phyloP scores from a whole-genome alignment of 2,797 vertebrate species.

The Cossypha polioptera region DNA sequence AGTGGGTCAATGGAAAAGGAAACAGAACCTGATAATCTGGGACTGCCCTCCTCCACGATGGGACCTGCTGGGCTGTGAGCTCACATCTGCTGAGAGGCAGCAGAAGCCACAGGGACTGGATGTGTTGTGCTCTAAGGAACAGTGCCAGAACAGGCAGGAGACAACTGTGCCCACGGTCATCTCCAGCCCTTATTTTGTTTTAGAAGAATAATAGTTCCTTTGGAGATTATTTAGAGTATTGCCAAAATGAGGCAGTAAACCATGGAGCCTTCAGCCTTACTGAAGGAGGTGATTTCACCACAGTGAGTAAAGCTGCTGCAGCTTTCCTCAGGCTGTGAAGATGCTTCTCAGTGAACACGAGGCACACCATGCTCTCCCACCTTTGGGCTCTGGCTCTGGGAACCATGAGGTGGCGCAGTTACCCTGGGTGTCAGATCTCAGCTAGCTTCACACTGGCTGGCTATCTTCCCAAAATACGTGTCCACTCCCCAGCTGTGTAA shows the following conservation, averaged over 20 bases:
- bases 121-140: not conserved
- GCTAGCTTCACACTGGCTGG: not conserved
- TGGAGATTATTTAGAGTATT: not conserved
- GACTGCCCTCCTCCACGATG: not conserved
- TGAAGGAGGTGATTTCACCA: not conserved
- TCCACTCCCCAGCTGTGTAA: not conserved
- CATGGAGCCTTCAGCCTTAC: not conserved
- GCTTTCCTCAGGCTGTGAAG: not conserved
- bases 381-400: not conserved
- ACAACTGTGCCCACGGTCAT: too few relatives aligned
- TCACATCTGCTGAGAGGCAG: not conserved
- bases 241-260: not conserved
- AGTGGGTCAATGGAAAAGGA: conserved; percentile 6
- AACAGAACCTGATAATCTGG: not conserved
- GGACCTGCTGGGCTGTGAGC: not conserved
- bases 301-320: not conserved
- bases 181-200: not conserved
- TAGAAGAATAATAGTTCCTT: not conserved
- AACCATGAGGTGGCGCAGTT: conserved; percentile 54
- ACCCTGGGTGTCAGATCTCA: not conserved
- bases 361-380: accelerated
- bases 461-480: not conserved
- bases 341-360: accelerated
- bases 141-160: not conserved
- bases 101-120: not conserved